Evolutionary conservation across 2,888 invertebrate genomes (phyloP), one percentile per base, ranked within the genome.

Genomic region (Oscheius sp.): DNA sequence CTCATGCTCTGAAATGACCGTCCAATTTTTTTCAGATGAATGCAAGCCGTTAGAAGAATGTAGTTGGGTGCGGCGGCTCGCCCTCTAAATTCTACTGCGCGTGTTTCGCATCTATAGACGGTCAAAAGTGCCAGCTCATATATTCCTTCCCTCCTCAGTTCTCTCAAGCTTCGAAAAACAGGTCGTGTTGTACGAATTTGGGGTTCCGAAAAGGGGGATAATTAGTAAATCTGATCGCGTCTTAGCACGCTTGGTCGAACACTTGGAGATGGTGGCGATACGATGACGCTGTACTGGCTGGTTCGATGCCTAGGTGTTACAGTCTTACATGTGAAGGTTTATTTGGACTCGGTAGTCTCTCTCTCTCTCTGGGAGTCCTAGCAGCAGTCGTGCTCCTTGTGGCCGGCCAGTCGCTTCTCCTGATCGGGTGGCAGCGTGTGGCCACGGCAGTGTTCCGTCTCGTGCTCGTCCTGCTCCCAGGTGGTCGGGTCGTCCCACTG

Each of bases 401-500:
- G 42, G 42, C 42, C 42, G 53, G 53, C 53, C 53, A 21, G 53
- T 53, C n/a, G 48, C 70, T 70, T 70, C 32, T 70, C 70, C 70
- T 70, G 58, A 35, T 70, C 70, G 7, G 65, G 68, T 21, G 81
- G 84, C 42, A 86, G 77, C 35, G 87, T 85, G 75, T 87, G 86
- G 29, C 87, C 86, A 11, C 86, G 80, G 74, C 85, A 86, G 71
- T 87, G 84, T 66, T 87, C 87, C 37, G 87, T 87, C 79, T 87
- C 87, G 70, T 79, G 74, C 76, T 87, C 87, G 65, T 87, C 86
- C 58, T 79, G 82, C 60, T 81, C 82, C 86, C 87, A 87, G 2
- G 87, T 87, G 32, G 80, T 74, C 48, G 86, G 86, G 77, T 89
- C 85, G 73, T 88, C 87, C 84, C 88, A 88, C 73, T 85, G 83